A percentile compares a stretch with the other conserved stretches of the same genome.
Evolutionary conservation across 2,797 vertebrate species (phyloP).

Genomic region (Echeneis naucrates): DNA sequence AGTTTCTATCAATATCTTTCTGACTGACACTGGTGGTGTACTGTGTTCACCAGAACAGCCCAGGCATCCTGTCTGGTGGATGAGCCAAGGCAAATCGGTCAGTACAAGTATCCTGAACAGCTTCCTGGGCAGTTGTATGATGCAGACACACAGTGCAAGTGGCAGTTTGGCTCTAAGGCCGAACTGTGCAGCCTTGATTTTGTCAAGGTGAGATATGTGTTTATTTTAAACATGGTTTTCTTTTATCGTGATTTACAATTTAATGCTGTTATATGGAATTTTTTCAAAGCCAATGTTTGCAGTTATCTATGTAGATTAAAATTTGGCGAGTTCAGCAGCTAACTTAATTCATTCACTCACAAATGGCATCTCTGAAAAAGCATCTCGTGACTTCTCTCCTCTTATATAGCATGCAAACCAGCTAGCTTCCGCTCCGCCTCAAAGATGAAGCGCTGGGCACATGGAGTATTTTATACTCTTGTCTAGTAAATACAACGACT

Average conservation of each 20-base stretch:
- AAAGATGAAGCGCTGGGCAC: no score
- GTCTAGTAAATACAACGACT: no score
- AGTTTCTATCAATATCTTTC: neutral
- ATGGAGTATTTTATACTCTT: no score
- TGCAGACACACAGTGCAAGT: slow-evolving; percentile 98
- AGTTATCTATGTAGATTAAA: no score
- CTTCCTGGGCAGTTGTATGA: slow-evolving; percentile 97
- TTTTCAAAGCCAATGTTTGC: no score
- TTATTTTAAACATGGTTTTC: neutral
- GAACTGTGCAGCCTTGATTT: slow-evolving; percentile 95
- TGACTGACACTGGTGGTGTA: slow-evolving; percentile 36
- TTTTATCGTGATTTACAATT: neutral
- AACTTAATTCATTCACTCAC: no score
- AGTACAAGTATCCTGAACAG: slow-evolving; percentile 95
- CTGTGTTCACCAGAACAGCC: slow-evolving; percentile 88
- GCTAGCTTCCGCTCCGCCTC: no score
- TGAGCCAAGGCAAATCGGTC: slow-evolving; percentile 94
- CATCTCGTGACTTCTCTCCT: no score
- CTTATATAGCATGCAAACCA: no score
- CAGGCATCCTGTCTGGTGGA: slow-evolving; percentile 98
- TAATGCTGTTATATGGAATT: no score
- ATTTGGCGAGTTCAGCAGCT: no score
- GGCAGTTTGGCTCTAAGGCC: slow-evolving; percentile 97
- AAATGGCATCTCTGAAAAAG: no score
- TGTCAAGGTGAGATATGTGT: slow-evolving; percentile 87